Base-by-base conservation (phyloP, 53 echinoderm and acorn worm species). In the Actinopyga echinites region DNA sequence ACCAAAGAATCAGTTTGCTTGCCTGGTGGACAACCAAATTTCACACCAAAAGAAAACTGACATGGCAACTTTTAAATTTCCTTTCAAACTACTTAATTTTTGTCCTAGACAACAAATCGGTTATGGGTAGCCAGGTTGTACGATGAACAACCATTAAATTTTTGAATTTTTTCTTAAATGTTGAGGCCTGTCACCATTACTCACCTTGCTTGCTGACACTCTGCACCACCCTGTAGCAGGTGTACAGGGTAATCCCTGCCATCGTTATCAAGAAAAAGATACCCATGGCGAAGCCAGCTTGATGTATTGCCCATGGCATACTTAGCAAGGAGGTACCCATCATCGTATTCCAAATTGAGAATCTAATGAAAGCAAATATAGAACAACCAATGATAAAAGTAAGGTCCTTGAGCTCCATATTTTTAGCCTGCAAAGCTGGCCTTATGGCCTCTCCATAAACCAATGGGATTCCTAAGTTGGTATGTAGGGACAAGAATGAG, bases 321-420 rank as follows among this genome's bases (percentile, higher is more conserved):
- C 97, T 97, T 20, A 97, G 84, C 30, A 97, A 75, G 2, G 97
- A 97, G 21, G 97, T 97, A 0, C 97, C 97, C 97, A 97, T 97
- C 97, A 97, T 97, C 1, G 97, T 97, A 82, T 97, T 97, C 97
- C 97, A 97, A 36, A 97, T 94, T 21, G 97, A 97, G 45, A 97
- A 97, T 90, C 97, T 97, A 8, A 49, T 26, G 31, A 63, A 33
- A 34, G 64, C 45, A 25, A 81, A 2, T 21, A 65, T 13, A 86
- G 5, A 82, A 71, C 9, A 54, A 29, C 23, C 30, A 32, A 12
- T 9, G 28, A 5, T 45, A 8, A 25, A 10, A 49, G 17, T 13
- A 13, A 49, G 17, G 17, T 17, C 3, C 17, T 49, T 20, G 0
- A 38, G 25, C 13, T 4, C 8, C 15, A 15, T 24, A 24, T 25